phyloP scores from a whole-genome alignment of 1,140 invertebrate species.

The Drosophila santomea region DNA sequence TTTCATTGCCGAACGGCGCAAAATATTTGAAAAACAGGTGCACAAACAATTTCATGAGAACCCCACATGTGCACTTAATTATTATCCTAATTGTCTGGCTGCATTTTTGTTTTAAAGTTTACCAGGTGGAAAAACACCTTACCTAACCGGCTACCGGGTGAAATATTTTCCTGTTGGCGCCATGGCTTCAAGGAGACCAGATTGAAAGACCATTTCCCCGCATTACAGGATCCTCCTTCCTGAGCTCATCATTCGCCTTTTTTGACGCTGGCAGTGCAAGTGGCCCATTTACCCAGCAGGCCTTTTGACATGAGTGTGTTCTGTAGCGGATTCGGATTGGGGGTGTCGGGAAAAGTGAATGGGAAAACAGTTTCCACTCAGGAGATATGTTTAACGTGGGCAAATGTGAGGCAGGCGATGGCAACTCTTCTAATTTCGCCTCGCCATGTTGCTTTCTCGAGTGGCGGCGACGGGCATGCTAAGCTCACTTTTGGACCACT shows the following conservation, averaged over 20 bases:
- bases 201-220: constrained; percentile 8
- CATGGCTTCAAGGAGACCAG: constrained; percentile 1
- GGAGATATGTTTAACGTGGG: constrained; percentile 69
- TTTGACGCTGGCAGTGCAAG: constrained; percentile 43
- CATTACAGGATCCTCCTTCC: constrained; percentile 5
- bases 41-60: constrained; percentile 7
- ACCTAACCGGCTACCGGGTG: background rate
- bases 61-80: constrained; percentile 6
- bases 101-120: constrained; percentile 2
- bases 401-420: constrained; percentile 51
- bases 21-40: constrained; percentile 22
- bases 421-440: constrained; percentile 51
- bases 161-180: constrained; percentile 8
- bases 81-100: constrained; percentile 1
- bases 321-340: background rate
- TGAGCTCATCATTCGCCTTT: constrained; percentile 41
- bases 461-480: constrained; percentile 32
- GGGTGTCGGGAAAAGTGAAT: constrained; percentile 26
- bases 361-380: constrained; percentile 65
- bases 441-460: constrained; percentile 40
- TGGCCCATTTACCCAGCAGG: constrained; percentile 47
- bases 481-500: constrained; percentile 69
- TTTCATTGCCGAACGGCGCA: background rate
- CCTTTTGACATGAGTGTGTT: constrained; percentile 46
- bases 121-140: constrained; percentile 2